Conservation (phyloP, 2,888 invertebrate genomes). For the Hedya salicella region DNA sequence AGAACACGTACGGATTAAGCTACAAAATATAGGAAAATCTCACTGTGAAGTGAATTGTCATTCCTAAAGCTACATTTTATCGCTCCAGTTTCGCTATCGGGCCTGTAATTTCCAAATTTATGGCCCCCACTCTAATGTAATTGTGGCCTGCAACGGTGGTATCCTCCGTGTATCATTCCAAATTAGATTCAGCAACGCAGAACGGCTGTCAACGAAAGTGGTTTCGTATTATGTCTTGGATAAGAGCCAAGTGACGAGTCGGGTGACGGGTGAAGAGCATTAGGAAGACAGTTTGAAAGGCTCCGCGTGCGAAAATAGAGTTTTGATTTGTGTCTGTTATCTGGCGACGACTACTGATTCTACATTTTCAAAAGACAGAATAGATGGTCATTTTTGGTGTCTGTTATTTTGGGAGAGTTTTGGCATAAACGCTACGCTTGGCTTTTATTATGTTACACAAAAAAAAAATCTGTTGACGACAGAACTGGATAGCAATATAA, state of each 20-base stretch:
- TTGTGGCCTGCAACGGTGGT: constrained; percentile 74
- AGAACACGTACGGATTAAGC: too few relatives aligned
- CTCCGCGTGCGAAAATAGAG: constrained; percentile 9
- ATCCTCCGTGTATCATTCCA: constrained; percentile 71
- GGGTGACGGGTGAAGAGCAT: constrained; percentile 19
- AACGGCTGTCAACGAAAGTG: constrained; percentile 49
- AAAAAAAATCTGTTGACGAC: too few relatives aligned
- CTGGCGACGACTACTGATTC: too few relatives aligned
- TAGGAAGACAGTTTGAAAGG: constrained; percentile 16
- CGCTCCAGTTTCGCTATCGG: constrained; percentile 67
- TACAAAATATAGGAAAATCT: too few relatives aligned
- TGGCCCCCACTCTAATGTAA: constrained; percentile 79
- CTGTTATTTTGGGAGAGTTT: too few relatives aligned
- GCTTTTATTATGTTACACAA: too few relatives aligned
- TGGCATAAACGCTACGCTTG: too few relatives aligned
- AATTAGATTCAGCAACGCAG: constrained; percentile 75
- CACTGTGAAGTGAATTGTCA: too few relatives aligned
- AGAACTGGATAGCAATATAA: too few relatives aligned
- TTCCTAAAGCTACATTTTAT: constrained; percentile 63
- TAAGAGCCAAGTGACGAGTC: constrained; percentile 19
- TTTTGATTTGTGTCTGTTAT: neutral
- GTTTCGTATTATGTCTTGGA: constrained; percentile 43
- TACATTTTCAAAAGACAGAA: too few relatives aligned
- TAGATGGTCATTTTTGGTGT: too few relatives aligned
- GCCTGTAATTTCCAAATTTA: constrained; percentile 82